Conservation (phyloP, 2,888 invertebrate genomes). For the Drosophila eohydei region DNA sequence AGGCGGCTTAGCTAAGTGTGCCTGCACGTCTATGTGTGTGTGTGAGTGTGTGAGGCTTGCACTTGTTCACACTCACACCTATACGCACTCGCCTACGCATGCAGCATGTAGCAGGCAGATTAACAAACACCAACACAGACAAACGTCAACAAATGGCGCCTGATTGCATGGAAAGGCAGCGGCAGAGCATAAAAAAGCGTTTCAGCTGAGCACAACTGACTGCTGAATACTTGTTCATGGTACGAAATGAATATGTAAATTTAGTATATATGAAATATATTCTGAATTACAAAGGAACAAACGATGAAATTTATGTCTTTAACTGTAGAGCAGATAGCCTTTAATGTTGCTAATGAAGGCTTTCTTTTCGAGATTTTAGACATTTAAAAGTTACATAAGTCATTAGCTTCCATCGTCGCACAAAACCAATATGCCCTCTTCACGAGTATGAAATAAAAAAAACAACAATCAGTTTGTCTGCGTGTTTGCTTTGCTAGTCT, state of each 20-base stretch:
- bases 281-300: too few relatives aligned
- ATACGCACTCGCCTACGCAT: slow-evolving; percentile 26
- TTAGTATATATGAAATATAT: too few relatives aligned
- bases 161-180: slow-evolving; percentile 66
- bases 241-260: too few relatives aligned
- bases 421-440: background rate
- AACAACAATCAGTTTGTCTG: slow-evolving; percentile 42
- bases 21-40: slow-evolving; percentile 22
- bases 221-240: background rate
- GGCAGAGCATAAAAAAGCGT: slow-evolving; percentile 8
- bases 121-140: slow-evolving; percentile 57
- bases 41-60: slow-evolving; percentile 22
- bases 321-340: too few relatives aligned
- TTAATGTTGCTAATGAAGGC: too few relatives aligned
- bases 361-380: too few relatives aligned
- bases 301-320: too few relatives aligned
- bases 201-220: background rate
- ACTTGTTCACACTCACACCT: slow-evolving; percentile 37
- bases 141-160: slow-evolving; percentile 72
- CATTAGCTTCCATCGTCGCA: background rate
- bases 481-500: slow-evolving; percentile 33
- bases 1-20: slow-evolving; percentile 13
- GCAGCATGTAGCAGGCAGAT: slow-evolving; percentile 39
- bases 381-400: too few relatives aligned
- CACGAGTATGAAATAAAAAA: background rate